A percentile compares a stretch with the other conserved stretches of the same genome.
These are phyloP conservation scores for Atherinomorus stipes DNA, from an alignment of 2,113 vertebrate species.

Conservation along the genomic window DNA sequence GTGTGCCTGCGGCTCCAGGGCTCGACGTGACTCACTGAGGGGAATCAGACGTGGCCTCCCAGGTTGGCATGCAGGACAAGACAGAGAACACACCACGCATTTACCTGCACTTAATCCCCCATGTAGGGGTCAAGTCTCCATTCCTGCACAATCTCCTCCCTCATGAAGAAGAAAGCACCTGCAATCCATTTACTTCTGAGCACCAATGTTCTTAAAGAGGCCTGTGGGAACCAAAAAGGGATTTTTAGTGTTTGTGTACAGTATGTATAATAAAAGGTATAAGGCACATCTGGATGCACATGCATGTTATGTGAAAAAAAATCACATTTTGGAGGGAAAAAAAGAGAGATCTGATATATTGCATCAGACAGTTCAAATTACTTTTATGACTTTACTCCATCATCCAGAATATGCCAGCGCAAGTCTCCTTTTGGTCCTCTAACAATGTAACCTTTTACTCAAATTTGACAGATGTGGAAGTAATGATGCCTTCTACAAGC, in stretches of 20 bases:
- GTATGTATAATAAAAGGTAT: slow-evolving; percentile 48
- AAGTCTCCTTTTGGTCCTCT: slow-evolving; percentile 41
- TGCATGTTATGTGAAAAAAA: slow-evolving; percentile 20
- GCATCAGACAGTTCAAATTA: slow-evolving; percentile 68
- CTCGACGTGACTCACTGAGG: slow-evolving; percentile 59
- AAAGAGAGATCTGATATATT: slow-evolving; percentile 49
- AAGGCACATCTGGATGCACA: slow-evolving; percentile 15
- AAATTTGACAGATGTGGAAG: slow-evolving; percentile 76
- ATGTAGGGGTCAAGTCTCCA: slow-evolving; percentile 65
- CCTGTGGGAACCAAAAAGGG: slow-evolving; percentile 41
- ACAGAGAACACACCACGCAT: slow-evolving; percentile 52
- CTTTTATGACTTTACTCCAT: slow-evolving; percentile 74
- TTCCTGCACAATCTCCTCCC: slow-evolving; percentile 51
- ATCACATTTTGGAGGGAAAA: slow-evolving; percentile 32
- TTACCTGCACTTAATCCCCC: slow-evolving; percentile 75
- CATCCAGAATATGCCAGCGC: slow-evolving; percentile 63
- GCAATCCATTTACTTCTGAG: slow-evolving; percentile 66
- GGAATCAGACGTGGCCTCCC: slow-evolving; percentile 59
- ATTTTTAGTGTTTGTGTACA: slow-evolving; percentile 58
- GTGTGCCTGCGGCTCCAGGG: slow-evolving; percentile 49
- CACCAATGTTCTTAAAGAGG: slow-evolving; percentile 66
- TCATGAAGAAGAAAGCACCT: slow-evolving; percentile 66
- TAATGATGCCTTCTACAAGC: slow-evolving; percentile 73
- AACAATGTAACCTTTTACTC: slow-evolving; percentile 70
- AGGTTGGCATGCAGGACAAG: slow-evolving; percentile 36